Conservation (phyloP, 2,888 invertebrate species). For the Drosophila lutescens region DNA sequence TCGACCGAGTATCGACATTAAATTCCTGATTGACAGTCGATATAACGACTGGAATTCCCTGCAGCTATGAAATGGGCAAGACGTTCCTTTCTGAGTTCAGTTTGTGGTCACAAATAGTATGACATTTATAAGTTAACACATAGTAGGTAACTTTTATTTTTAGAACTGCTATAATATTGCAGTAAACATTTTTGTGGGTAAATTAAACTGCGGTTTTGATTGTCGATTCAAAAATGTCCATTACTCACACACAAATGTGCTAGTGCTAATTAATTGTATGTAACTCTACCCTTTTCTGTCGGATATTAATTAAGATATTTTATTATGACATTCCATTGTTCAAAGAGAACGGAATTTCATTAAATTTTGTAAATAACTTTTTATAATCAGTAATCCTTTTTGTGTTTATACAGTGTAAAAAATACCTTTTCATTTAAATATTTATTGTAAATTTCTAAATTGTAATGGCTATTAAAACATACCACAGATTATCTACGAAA, state of each 20-base stretch:
- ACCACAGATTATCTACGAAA: neutral
- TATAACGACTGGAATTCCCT: constrained; percentile 2
- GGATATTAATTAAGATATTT: too few species aligned
- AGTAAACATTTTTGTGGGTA: neutral
- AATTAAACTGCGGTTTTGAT: neutral
- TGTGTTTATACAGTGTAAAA: too few species aligned
- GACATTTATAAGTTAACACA: neutral
- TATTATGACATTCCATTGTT: neutral
- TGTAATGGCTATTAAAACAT: too few species aligned
- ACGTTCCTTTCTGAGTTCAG: neutral
- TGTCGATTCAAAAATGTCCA: neutral
- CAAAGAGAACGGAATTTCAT: neutral
- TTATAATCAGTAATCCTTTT: too few species aligned
- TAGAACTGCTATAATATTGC: neutral
- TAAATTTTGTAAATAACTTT: too few species aligned
- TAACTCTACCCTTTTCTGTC: too few species aligned
- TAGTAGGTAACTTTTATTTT: neutral
- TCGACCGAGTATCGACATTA: constrained; percentile 22
- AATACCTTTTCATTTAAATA: too few species aligned
- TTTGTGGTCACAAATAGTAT: neutral
- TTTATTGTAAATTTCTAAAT: too few species aligned
- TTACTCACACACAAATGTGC: too few species aligned
- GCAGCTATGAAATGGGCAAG: constrained; percentile 1
- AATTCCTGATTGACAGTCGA: constrained; percentile 21
- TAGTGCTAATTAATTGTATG: too few species aligned